These are phyloP conservation scores for Tromatobia lineatoria DNA, from an alignment of 2,888 invertebrate genomes.

Conservation along the genomic window DNA sequence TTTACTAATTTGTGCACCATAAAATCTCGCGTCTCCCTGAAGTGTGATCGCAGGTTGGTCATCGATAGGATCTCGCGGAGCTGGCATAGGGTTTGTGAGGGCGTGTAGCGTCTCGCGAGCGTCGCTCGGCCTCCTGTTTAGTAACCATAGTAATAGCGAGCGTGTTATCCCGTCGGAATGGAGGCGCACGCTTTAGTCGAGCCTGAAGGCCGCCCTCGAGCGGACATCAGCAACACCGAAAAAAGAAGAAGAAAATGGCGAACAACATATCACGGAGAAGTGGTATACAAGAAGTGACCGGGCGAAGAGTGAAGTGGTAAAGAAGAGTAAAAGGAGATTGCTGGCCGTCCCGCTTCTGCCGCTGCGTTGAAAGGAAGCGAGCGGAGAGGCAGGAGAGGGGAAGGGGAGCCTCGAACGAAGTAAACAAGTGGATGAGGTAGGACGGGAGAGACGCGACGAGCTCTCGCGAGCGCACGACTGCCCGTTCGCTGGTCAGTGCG, in stretches of 20 bases:
- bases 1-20: background rate
- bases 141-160: background rate
- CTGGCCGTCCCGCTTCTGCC: conserved; percentile 18
- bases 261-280: conserved; percentile 17
- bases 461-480: conserved; percentile 44
- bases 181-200: conserved; percentile 34
- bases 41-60: background rate
- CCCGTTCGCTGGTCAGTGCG: conserved; percentile 77
- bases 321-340: conserved; percentile 62
- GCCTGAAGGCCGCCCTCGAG: conserved; percentile 47
- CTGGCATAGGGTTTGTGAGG: conserved; percentile 9
- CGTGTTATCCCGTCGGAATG: conserved; percentile 27
- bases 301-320: conserved; percentile 66
- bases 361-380: conserved; percentile 54
- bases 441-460: conserved; percentile 67
- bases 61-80: conserved; percentile 23
- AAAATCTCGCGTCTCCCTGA: background rate
- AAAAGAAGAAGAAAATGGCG: background rate
- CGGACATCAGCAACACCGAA: conserved; percentile 40
- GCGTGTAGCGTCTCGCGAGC: conserved; percentile 54
- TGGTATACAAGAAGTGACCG: conserved; percentile 41
- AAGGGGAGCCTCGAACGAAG: conserved; percentile 73
- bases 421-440: conserved; percentile 81
- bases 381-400: conserved; percentile 45
- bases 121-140: background rate